These are phyloP conservation scores for Thera obeliscata DNA, from an alignment of 2,888 invertebrate species.

Conservation along the genomic window DNA sequence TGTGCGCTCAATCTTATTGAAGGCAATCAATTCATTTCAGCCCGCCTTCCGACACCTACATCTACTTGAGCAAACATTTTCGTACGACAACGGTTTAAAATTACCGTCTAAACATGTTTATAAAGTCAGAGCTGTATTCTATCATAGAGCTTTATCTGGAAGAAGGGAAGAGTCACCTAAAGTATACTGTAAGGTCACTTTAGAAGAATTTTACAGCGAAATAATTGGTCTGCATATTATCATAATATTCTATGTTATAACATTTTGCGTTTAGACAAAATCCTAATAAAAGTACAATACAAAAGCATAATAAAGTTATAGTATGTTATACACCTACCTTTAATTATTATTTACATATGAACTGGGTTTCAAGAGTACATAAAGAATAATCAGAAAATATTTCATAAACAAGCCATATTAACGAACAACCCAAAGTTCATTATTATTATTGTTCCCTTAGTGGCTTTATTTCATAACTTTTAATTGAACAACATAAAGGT, in stretches of 20 bases:
- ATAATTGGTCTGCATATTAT: conserved; percentile 1
- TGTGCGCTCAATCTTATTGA: conserved; percentile 68
- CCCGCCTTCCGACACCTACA: conserved; percentile 63
- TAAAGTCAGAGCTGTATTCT: neutral
- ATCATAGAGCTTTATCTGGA: neutral
- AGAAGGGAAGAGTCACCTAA: neutral
- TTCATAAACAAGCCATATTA: neutral
- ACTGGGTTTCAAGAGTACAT: neutral
- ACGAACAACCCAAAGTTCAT: neutral
- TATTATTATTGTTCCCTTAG: neutral
- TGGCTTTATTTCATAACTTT: conserved; percentile 12
- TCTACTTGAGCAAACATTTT: conserved; percentile 41
- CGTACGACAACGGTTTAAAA: conserved; percentile 17
- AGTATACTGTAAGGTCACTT: neutral
- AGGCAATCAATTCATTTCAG: conserved; percentile 69
- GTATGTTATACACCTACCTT: no score
- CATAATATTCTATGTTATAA: no score
- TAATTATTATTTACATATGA: neutral
- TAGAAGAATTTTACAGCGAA: neutral
- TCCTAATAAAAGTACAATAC: no score
- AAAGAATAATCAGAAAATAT: neutral
- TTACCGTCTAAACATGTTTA: conserved; percentile 12
- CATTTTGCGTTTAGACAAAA: no score
- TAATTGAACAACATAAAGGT: conserved; percentile 12
- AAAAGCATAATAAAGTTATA: no score